Evolutionary conservation across 2,797 vertebrate species (phyloP), one percentile per base, ranked within the genome.

Genomic region (Sebastes steindachneri): DNA sequence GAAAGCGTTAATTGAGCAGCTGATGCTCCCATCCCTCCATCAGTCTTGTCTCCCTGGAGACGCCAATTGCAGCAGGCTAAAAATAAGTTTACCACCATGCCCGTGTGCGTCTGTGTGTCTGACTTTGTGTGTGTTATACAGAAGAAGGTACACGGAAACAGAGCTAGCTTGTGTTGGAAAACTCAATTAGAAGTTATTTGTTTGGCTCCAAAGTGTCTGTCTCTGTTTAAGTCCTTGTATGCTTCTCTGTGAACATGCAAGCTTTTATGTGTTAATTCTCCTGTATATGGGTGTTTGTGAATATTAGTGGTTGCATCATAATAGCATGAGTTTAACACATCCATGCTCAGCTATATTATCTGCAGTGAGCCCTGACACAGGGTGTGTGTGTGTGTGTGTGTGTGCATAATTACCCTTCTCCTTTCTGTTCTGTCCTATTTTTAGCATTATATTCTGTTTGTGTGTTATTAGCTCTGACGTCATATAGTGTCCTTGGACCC

Each of bases 31-130:
- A 65, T 88, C 83, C 79, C 80, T 85, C 81, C 83, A 84, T 93
- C 92, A 87, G 74, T 82, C 85, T 80, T n/a, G 88, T 94, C 79
- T 92, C 93, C 91, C 91, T 74, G 82, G 94, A 95, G 94, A 95
- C 90, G 79, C 91, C 92, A 93, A 93, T 95, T 85, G 84, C 85
- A 84, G 86, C 63, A 45, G 57, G 48, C 92, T 96, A 95, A 95
- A 95, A 95, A 96, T 96, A 96, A 83, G 86, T 92, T 92, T 77
- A 74, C 77, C 73, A 78, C 73, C 78, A 85, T 91, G 81, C 57
- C 60, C 79, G 35, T 59, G 76, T 82, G 78, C 37, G 66, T 66
- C 9, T 65, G 37, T 59, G 37, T 66, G 64, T 83, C 25, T 72
- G 48, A 59, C 59, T 72, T 26, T 75, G 48, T 76, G 66, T 81